These are phyloP conservation scores for Mormyrops boulengeri DNA, from an alignment of 2,797 vertebrate genomes.

Conservation along the genomic window DNA sequence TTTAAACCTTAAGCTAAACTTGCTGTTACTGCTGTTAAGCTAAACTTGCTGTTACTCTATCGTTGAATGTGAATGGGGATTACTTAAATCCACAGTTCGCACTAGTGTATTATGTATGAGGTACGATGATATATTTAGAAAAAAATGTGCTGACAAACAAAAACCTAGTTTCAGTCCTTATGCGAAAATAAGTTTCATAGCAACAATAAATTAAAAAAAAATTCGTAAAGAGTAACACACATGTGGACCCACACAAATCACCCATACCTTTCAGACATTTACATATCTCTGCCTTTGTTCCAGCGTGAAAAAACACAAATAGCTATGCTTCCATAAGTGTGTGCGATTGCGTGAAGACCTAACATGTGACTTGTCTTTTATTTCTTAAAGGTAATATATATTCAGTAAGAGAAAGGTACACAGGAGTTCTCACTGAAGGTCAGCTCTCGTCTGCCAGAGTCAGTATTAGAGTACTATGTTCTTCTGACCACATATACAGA, in stretches of 20 bases:
- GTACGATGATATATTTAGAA: neutral
- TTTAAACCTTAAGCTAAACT: slow-evolving; percentile 1
- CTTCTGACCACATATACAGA: neutral
- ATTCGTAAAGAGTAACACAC: neutral
- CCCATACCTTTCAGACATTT: neutral
- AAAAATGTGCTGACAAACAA: neutral
- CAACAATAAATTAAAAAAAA: neutral
- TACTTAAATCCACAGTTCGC: neutral
- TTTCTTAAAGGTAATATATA: neutral
- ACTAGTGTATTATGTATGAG: neutral
- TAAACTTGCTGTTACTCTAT: neutral
- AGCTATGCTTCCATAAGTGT: neutral
- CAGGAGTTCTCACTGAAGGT: neutral
- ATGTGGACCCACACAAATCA: neutral
- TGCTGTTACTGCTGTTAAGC: neutral
- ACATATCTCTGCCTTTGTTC: neutral
- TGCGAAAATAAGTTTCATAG: neutral
- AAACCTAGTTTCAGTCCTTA: neutral
- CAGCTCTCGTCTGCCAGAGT: neutral
- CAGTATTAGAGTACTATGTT: neutral
- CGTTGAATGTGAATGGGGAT: neutral
- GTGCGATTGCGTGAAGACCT: neutral
- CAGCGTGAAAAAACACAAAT: neutral
- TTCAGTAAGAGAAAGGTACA: neutral
- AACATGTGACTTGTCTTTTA: neutral